Evolutionary conservation across 37 sponge, comb jelly and placozoan genomes (phyloP).

Genomic region (Theonella swinhoei): DNA sequence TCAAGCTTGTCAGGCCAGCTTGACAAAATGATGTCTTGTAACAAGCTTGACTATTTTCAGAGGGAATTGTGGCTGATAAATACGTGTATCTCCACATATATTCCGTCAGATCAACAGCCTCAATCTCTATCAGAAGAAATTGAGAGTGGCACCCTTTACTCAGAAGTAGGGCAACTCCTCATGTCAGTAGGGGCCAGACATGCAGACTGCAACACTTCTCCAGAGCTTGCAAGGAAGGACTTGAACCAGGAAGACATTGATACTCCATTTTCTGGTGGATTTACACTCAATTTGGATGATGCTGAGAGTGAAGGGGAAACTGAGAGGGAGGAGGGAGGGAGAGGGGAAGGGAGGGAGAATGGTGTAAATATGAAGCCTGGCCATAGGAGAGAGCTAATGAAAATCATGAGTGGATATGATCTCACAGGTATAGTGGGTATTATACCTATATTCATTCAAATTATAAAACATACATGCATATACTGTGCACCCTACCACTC

Average conservation of each 20-base stretch:
- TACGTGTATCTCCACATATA: too few species aligned
- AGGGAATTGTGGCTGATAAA: too few species aligned
- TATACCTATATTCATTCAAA: too few species aligned
- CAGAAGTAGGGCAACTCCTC: background rate
- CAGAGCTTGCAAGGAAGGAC: background rate
- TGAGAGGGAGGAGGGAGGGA: conserved; percentile 3
- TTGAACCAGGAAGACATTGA: background rate
- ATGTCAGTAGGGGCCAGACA: background rate
- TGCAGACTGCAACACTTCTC: background rate
- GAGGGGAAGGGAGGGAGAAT: conserved; percentile 1
- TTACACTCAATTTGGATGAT: background rate
- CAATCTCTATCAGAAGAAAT: background rate
- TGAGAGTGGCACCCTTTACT: background rate
- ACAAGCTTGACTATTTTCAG: too few species aligned
- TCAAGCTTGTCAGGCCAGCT: too few species aligned
- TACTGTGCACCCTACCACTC: too few species aligned
- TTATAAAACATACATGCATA: too few species aligned
- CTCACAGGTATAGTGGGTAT: too few species aligned
- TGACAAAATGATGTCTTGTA: too few species aligned
- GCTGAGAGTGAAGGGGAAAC: background rate
- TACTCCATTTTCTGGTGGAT: background rate
- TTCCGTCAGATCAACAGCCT: background rate
- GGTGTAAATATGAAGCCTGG: background rate
- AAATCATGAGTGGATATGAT: background rate
- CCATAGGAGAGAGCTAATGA: background rate